A percentile compares a stretch with the other conserved stretches of the same genome.
Conservation (phyloP, 2,113 vertebrate species). For the Ctenomys sociabilis region DNA sequence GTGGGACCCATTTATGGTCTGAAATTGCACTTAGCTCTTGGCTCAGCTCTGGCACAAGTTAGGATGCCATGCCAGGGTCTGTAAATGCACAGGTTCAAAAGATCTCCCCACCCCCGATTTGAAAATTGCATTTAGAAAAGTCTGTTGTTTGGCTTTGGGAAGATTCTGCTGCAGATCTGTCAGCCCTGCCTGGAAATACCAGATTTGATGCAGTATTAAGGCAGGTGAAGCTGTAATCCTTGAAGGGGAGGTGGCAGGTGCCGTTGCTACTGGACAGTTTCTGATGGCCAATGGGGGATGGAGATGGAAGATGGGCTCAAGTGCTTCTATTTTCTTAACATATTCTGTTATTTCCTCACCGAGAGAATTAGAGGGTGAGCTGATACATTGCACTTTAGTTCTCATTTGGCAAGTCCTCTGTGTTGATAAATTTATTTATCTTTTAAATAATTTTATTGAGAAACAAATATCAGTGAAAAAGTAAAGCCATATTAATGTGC, state of each 20-base stretch:
- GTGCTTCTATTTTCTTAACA: neutral
- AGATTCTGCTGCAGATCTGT: neutral
- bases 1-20: neutral
- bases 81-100: neutral
- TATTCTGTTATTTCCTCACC: neutral
- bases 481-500: too few relatives aligned
- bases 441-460: too few relatives aligned
- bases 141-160: neutral
- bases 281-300: neutral
- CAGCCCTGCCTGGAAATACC: neutral
- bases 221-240: neutral
- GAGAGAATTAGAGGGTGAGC: neutral
- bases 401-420: neutral
- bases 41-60: neutral
- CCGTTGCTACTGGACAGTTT: neutral
- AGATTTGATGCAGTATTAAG: neutral
- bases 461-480: too few relatives aligned
- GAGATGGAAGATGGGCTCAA: neutral
- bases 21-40: neutral
- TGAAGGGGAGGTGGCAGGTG: neutral
- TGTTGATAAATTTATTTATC: neutral
- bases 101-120: neutral
- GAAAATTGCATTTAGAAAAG: slow-evolving; percentile 30
- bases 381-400: neutral
- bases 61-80: neutral